These are phyloP conservation scores for Saccostrea cuccullata DNA, from an alignment of 1,140 invertebrate genomes.

Conservation along the genomic window DNA sequence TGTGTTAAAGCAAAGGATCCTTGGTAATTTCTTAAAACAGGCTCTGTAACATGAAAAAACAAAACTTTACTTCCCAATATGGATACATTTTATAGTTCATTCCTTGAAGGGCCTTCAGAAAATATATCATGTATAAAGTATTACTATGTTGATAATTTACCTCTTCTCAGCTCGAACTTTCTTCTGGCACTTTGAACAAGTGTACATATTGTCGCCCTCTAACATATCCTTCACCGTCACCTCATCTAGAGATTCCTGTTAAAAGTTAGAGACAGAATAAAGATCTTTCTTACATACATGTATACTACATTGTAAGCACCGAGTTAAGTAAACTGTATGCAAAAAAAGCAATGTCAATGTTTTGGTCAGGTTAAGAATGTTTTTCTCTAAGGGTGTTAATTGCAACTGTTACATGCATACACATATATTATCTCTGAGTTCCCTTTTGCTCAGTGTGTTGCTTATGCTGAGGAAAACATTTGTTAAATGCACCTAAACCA, in stretches of 20 bases:
- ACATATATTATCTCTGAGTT: too few species aligned
- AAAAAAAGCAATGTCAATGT: too few species aligned
- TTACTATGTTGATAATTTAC: slow-evolving; percentile 75
- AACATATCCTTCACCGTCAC: slow-evolving; percentile 97
- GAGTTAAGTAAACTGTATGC: too few species aligned
- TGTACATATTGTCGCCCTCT: slow-evolving; percentile 98
- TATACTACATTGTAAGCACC: too few species aligned
- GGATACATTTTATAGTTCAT: too few species aligned
- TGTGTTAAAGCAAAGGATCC: slow-evolving; percentile 96
- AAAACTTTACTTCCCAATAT: background rate
- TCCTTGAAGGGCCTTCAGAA: too few species aligned
- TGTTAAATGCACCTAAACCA: too few species aligned
- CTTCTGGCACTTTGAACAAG: slow-evolving; percentile 95
- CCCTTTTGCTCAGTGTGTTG: too few species aligned
- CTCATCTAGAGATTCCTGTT: slow-evolving; percentile 92
- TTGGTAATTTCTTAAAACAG: slow-evolving; percentile 95
- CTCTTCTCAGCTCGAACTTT: slow-evolving; percentile 96
- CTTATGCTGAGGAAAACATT: too few species aligned
- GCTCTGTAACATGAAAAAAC: slow-evolving; percentile 82
- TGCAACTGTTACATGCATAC: too few species aligned
- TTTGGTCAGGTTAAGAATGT: too few species aligned
- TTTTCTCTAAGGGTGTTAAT: too few species aligned
- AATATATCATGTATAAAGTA: background rate
- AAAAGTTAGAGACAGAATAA: background rate
- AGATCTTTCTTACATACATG: background rate